Evolutionary conservation across 2,113 vertebrate genomes (phyloP).

Genomic region (Sinosuthora webbiana): DNA sequence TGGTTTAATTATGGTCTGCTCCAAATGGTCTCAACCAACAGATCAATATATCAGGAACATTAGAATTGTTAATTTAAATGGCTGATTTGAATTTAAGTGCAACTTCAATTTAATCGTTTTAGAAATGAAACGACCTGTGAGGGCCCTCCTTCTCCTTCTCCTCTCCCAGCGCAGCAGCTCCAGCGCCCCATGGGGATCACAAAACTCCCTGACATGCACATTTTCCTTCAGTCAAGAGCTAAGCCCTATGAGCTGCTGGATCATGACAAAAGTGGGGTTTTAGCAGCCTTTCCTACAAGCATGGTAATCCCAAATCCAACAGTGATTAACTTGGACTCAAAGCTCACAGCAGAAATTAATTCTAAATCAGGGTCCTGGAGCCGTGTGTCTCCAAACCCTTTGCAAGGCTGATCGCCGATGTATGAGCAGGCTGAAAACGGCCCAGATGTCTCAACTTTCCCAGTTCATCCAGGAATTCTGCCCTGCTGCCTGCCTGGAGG

Average conservation of each 20-base stretch:
- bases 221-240: constrained; percentile 41
- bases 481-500: background rate
- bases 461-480: background rate
- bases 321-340: constrained; percentile 47
- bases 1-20: constrained; percentile 63
- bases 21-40: constrained; percentile 55
- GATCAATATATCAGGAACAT: constrained; percentile 64
- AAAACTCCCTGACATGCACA: constrained; percentile 23
- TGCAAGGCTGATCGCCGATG: background rate
- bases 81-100: constrained; percentile 69
- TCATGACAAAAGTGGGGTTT: constrained; percentile 42
- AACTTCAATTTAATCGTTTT: constrained; percentile 59
- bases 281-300: constrained; percentile 45
- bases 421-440: background rate
- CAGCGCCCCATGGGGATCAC: background rate
- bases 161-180: background rate
- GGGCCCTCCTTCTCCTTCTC: background rate
- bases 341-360: constrained; percentile 55
- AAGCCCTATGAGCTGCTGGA: constrained; percentile 43
- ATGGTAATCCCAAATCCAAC: constrained; percentile 58
- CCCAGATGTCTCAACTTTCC: background rate
- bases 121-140: background rate
- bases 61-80: constrained; percentile 67
- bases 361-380: constrained; percentile 40
- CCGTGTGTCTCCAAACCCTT: constrained; percentile 9